phyloP scores from a whole-genome alignment of 2,797 vertebrate genomes.

The Tragelaphus oryx region DNA sequence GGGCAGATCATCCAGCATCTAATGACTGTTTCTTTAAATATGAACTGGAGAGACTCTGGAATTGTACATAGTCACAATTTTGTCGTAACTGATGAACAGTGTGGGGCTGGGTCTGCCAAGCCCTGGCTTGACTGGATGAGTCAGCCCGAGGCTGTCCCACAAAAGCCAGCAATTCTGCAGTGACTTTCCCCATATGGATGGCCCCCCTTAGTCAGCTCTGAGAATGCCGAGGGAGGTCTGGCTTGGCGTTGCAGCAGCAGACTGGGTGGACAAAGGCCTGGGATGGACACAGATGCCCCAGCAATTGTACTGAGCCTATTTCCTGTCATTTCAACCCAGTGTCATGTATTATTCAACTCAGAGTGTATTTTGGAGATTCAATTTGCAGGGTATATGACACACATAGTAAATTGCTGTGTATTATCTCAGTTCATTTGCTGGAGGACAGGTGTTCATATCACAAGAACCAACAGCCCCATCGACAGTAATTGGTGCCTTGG shows the following conservation, averaged over 20 bases:
- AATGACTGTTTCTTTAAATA: neutral
- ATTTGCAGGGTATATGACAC: conserved; percentile 66
- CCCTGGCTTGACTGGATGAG: neutral
- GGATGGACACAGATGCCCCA: conserved; percentile 63
- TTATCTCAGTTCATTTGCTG: conserved; percentile 78
- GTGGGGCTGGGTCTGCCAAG: conserved; percentile 1
- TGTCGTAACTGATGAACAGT: neutral
- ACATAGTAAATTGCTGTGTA: conserved; percentile 65
- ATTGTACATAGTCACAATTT: neutral
- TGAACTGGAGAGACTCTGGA: neutral
- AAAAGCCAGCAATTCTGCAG: conserved; percentile 44
- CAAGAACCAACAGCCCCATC: conserved; percentile 76
- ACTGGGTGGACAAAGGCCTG: conserved; percentile 65
- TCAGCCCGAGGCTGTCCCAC: conserved; percentile 44
- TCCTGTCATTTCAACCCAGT: conserved; percentile 66
- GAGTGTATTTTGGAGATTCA: conserved; percentile 64
- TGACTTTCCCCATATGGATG: conserved; percentile 57
- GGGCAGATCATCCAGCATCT: neutral
- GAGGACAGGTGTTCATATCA: conserved; percentile 82
- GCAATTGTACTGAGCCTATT: conserved; percentile 64
- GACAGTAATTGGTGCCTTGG: conserved; percentile 78
- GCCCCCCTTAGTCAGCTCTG: conserved; percentile 27
- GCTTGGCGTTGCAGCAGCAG: conserved; percentile 29
- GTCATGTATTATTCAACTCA: conserved; percentile 68
- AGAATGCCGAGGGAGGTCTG: conserved; percentile 41